Conservation (phyloP, 2,888 invertebrate genomes). For the Pachymerium ferrugineum region DNA sequence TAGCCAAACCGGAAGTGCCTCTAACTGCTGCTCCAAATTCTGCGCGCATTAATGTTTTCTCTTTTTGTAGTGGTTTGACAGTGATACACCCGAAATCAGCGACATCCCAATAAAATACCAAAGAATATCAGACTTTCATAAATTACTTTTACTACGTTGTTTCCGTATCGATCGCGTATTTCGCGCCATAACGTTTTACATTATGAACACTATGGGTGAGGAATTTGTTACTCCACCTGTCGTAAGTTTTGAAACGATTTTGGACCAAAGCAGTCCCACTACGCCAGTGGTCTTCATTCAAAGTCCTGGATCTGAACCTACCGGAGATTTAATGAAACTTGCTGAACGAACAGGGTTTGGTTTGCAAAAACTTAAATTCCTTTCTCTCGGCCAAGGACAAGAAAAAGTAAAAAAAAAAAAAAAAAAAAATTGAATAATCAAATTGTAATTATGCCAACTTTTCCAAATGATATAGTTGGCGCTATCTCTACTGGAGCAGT, state of each 20-base stretch:
- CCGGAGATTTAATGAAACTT: slow-evolving; percentile 49
- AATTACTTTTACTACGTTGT: slow-evolving; percentile 77
- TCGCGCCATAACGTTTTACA: slow-evolving; percentile 76
- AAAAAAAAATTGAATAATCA: not conserved
- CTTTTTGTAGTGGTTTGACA: slow-evolving; percentile 68
- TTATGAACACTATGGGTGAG: slow-evolving; percentile 75
- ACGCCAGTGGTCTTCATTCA: slow-evolving; percentile 51
- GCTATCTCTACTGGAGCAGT: slow-evolving; percentile 60
- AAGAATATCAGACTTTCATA: slow-evolving; percentile 59
- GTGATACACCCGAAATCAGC: slow-evolving; percentile 70
- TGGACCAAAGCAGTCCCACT: slow-evolving; percentile 73
- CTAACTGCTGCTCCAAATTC: too few relatives aligned
- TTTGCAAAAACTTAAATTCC: slow-evolving; percentile 48
- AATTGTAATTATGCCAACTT: not conserved
- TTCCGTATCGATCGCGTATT: slow-evolving; percentile 85
- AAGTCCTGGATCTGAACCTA: slow-evolving; percentile 50
- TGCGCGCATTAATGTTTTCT: slow-evolving; percentile 20
- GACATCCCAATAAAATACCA: slow-evolving; percentile 67
- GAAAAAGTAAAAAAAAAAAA: slow-evolving; percentile 40
- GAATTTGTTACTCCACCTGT: slow-evolving; percentile 84
- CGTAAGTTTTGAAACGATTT: slow-evolving; percentile 74
- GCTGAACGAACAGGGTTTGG: slow-evolving; percentile 49
- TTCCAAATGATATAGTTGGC: slow-evolving; percentile 60
- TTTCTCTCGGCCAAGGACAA: slow-evolving; percentile 51
- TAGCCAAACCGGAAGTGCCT: too few relatives aligned